These are phyloP conservation scores for Daktulosphaira vitifoliae DNA, from an alignment of 1,140 invertebrate species.

Conservation along the genomic window DNA sequence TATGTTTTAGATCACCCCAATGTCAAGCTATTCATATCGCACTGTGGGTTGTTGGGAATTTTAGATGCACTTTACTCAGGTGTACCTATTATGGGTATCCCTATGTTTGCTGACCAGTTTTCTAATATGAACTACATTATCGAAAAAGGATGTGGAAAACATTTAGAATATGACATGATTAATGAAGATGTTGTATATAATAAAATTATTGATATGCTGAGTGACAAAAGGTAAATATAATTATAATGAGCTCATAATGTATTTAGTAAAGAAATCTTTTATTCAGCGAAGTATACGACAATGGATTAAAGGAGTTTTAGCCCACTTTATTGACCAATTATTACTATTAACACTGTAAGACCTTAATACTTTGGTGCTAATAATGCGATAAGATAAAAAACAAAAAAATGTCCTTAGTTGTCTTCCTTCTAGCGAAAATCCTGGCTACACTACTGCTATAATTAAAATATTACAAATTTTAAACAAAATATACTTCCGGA, in stretches of 20 bases:
- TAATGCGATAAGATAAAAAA: no score
- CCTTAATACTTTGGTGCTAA: no score
- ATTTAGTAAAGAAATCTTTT: background rate
- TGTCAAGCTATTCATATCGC: constrained; percentile 44
- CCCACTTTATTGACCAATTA: no score
- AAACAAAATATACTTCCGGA: no score
- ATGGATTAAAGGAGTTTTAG: background rate
- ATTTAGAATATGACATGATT: constrained; percentile 39
- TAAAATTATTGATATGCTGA: background rate
- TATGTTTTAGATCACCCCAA: constrained; percentile 45
- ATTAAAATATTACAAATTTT: no score
- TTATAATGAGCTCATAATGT: background rate
- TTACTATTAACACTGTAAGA: no score
- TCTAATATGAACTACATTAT: constrained; percentile 43
- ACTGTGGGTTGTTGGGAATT: constrained; percentile 45
- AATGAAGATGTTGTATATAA: background rate
- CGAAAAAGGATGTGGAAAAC: constrained; percentile 41
- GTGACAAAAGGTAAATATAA: background rate
- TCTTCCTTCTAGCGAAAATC: no score
- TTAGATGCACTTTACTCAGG: constrained; percentile 45
- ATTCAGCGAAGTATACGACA: background rate
- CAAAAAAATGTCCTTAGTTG: no score
- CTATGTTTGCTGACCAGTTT: constrained; percentile 37
- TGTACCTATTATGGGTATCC: constrained; percentile 44
- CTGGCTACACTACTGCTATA: no score